Evolutionary conservation across 2,888 invertebrate species (phyloP).

Genomic region (Dichetophora obliterata): DNA sequence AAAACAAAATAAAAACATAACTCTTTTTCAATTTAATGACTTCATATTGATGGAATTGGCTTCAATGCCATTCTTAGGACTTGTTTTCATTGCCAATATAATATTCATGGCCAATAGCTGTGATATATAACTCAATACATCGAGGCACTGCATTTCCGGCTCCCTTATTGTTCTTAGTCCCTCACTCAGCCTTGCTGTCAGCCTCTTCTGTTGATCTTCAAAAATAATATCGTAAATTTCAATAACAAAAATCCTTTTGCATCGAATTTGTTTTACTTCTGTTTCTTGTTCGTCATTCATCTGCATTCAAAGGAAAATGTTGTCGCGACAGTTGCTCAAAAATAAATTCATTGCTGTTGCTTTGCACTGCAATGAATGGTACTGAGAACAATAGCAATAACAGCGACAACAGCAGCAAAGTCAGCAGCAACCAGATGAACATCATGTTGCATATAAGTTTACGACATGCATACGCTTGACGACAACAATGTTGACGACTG

Average conservation of each 20-base stretch:
- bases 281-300: background rate
- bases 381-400: background rate
- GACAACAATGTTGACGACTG: constrained; percentile 7
- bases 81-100: background rate
- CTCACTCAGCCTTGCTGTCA: background rate
- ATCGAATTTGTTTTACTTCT: background rate
- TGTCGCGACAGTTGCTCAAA: constrained; percentile 8
- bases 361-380: background rate
- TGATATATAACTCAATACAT: constrained; percentile 32
- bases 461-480: constrained; percentile 23
- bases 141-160: constrained; percentile 16
- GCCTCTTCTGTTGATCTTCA: background rate
- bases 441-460: constrained; percentile 26
- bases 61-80: too few relatives aligned
- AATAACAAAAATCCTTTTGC: constrained; percentile 18
- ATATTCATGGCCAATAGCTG: constrained; percentile 8
- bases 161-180: background rate
- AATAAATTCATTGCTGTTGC: constrained; percentile 26
- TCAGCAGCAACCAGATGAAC: background rate
- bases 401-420: background rate
- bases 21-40: too few relatives aligned
- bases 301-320: constrained; percentile 23
- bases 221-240: constrained; percentile 35
- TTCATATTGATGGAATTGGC: too few relatives aligned
- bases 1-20: too few relatives aligned